Evolutionary conservation across 2,888 invertebrate species (phyloP).

Genomic region (Apotomis capreana): DNA sequence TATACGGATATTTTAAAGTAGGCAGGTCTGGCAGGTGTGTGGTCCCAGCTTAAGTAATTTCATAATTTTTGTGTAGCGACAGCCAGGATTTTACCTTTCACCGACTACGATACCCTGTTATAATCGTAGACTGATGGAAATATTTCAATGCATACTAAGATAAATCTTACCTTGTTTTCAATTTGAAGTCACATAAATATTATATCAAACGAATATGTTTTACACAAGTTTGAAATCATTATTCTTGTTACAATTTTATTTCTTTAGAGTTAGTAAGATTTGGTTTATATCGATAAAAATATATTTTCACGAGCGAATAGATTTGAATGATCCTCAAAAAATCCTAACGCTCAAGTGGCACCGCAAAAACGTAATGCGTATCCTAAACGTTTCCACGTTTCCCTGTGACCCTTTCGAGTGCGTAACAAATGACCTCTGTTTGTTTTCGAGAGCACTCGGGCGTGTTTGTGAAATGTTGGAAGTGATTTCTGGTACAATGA

Average conservation of each 20-base stretch:
- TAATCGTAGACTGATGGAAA: no score
- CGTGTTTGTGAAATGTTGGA: slow-evolving; percentile 46
- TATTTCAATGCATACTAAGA: no score
- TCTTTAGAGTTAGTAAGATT: neutral
- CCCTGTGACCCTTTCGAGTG: slow-evolving; percentile 45
- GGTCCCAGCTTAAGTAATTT: neutral
- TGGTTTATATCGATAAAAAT: neutral
- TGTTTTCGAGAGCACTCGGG: slow-evolving; percentile 45
- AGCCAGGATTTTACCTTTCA: neutral
- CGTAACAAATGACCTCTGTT: slow-evolving; percentile 49
- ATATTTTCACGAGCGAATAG: slow-evolving; percentile 29
- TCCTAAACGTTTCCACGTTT: slow-evolving; percentile 44
- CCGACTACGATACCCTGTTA: no score
- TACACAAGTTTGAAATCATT: neutral
- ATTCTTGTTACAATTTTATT: neutral
- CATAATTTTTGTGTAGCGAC: neutral
- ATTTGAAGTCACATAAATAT: no score
- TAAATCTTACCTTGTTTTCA: no score
- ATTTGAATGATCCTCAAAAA: slow-evolving; percentile 42
- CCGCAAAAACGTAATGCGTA: slow-evolving; percentile 40
- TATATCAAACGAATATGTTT: no score
- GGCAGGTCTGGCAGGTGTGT: neutral
- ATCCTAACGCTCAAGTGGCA: slow-evolving; percentile 44
- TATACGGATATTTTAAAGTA: slow-evolving; percentile 14
- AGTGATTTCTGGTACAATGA: slow-evolving; percentile 27